Percentiles rank a stretch among this genome's conserved stretches.
Evolutionary conservation across 2,888 invertebrate species (phyloP).

Genomic region (Ischnus inquisitorius): DNA sequence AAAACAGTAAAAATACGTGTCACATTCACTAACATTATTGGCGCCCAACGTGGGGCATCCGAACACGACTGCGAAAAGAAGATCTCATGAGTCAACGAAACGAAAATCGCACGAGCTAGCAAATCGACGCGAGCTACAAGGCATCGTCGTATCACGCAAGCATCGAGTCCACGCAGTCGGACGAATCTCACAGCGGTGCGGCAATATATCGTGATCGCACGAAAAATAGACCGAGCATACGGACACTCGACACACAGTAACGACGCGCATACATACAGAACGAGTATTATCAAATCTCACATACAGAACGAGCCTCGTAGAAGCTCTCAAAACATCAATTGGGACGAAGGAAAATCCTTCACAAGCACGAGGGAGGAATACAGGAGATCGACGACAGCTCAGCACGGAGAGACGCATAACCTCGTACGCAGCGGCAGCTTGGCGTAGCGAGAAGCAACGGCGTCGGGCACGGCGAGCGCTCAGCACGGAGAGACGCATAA

Average conservation of each 20-base stretch:
- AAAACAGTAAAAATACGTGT: background rate
- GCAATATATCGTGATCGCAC: too few species aligned
- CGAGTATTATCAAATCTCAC: background rate
- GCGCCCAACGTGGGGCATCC: background rate
- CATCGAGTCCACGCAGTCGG: conserved; percentile 2
- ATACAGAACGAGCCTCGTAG: background rate
- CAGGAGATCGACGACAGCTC: background rate
- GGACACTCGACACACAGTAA: background rate
- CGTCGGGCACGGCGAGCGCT: background rate
- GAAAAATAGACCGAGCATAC: too few species aligned
- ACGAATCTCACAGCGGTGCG: background rate
- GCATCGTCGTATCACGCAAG: background rate
- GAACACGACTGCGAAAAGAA: conserved; percentile 6
- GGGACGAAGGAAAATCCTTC: background rate
- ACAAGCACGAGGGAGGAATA: background rate
- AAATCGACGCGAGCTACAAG: background rate
- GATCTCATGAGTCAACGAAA: background rate
- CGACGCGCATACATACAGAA: background rate
- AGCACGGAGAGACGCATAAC: too few species aligned
- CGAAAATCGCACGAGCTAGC: background rate
- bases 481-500: too few species aligned
- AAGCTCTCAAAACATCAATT: background rate
- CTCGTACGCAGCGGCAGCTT: too few species aligned
- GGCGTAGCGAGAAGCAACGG: too few species aligned
- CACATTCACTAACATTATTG: background rate